Evolutionary conservation across 2,797 vertebrate genomes (phyloP), one percentile per base, ranked within the genome.

Genomic region (Myotis myotis): DNA sequence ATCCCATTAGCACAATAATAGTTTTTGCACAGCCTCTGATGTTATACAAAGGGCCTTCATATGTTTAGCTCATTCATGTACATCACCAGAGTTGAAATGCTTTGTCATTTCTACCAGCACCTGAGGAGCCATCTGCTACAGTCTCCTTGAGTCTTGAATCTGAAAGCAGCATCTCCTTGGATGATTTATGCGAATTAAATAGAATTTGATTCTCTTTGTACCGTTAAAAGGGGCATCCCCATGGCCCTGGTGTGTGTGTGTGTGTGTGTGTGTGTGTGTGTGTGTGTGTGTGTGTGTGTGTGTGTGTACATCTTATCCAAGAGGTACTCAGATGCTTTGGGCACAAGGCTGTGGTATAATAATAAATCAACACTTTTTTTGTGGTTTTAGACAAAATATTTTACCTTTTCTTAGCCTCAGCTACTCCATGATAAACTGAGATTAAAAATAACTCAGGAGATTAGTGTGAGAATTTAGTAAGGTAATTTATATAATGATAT

Each of bases 181-280:
- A 57, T 47, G 83, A 92, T 84, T 87, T 92, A 62, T 66, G 30
- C 28, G 25, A 85, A 71, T 91, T 89, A 83, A 75, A 64, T 88
- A 84, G 9, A 9, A 51, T 41, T 60, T 84, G 57, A 86, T 79
- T 4, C 62, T 83, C 33, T 83, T 75, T 78, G 28, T 70, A 10
- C 41, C 90, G 41, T 87, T 89, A 84, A 87, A 76, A 87, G 8
- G 20, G 83, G 28, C 44, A 76, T 49, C 8, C 25, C 15, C 10
- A 22, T 76, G 62, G 47, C 8, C 60, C 33, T 8, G 47, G 47
- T 4, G 44, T 41, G 4, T 16, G 2, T 74, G 15, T 17, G 25
- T 60, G 57, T 60, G 57, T 60, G 23, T 60, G 57, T 60, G 57
- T 64, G 20, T 62, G n/a, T 55, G 47, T 55, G 28, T 53, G 6